Evolutionary conservation across 2,797 vertebrate genomes (phyloP).

Genomic region (Knipowitschia caucasica): DNA sequence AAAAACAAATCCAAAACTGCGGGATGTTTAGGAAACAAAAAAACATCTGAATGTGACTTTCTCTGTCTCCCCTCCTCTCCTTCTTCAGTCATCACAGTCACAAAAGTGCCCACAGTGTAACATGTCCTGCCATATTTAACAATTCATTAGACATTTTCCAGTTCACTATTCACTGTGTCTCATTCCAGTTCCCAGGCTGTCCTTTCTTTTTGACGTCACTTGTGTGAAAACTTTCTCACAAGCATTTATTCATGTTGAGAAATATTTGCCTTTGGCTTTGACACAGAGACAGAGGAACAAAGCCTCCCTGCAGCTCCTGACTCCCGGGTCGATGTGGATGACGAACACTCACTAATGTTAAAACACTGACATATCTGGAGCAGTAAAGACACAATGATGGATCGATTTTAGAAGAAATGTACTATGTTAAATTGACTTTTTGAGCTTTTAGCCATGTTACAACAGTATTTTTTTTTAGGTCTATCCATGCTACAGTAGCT

Average conservation of each 20-base stretch:
- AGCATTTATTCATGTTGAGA: constrained; percentile 52
- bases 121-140: not conserved
- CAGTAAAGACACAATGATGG: constrained; percentile 38
- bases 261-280: constrained; percentile 37
- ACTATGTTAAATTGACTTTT: not conserved
- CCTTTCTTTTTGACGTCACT: constrained; percentile 26
- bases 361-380: constrained; percentile 66
- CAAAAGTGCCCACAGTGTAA: not conserved
- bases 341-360: constrained; percentile 50
- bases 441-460: not conserved
- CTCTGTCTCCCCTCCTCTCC: too few relatives aligned
- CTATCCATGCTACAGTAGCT: not conserved
- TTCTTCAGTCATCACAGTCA: not conserved
- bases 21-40: too few relatives aligned
- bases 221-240: constrained; percentile 35
- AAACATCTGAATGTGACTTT: not conserved
- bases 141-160: too few relatives aligned
- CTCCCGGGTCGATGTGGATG: constrained; percentile 49
- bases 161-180: not conserved
- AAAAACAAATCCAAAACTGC: too few relatives aligned
- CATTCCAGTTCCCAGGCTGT: constrained; percentile 15
- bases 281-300: constrained; percentile 51
- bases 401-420: not conserved
- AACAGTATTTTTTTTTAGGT: not conserved
- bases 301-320: constrained; percentile 54